These are phyloP conservation scores for Chloropsis cyanopogon DNA, from an alignment of 2,113 vertebrate genomes.

Conservation along the genomic window DNA sequence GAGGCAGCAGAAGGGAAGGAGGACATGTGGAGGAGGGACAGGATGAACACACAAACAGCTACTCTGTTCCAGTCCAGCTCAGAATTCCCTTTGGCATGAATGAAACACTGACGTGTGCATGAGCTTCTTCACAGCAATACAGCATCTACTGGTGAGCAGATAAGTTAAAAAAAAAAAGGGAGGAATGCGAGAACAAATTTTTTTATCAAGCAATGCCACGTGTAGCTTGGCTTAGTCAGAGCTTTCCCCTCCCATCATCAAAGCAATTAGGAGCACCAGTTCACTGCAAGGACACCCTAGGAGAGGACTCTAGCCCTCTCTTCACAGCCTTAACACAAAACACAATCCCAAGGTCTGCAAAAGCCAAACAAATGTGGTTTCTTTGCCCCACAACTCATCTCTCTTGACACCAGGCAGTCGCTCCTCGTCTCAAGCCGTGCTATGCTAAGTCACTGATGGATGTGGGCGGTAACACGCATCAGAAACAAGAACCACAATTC, in stretches of 20 bases:
- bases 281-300: neutral
- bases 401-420: accelerated
- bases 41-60: neutral
- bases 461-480: accelerated
- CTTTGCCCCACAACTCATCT: neutral
- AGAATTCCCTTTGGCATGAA: constrained; percentile 6
- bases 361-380: neutral
- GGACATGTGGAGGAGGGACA: constrained; percentile 9
- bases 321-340: accelerated
- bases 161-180: neutral
- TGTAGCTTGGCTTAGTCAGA: neutral
- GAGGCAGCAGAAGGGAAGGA: neutral
- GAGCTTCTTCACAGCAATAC: neutral
- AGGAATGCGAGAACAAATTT: neutral
- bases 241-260: neutral
- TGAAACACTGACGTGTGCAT: neutral
- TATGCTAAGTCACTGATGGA: accelerated
- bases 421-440: neutral
- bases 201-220: neutral
- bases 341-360: neutral
- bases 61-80: neutral
- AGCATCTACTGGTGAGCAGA: neutral
- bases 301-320: accelerated
- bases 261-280: neutral
- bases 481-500: accelerated